These are phyloP conservation scores for Cylloceria caligata DNA, from an alignment of 2,888 invertebrate genomes.

Conservation along the genomic window DNA sequence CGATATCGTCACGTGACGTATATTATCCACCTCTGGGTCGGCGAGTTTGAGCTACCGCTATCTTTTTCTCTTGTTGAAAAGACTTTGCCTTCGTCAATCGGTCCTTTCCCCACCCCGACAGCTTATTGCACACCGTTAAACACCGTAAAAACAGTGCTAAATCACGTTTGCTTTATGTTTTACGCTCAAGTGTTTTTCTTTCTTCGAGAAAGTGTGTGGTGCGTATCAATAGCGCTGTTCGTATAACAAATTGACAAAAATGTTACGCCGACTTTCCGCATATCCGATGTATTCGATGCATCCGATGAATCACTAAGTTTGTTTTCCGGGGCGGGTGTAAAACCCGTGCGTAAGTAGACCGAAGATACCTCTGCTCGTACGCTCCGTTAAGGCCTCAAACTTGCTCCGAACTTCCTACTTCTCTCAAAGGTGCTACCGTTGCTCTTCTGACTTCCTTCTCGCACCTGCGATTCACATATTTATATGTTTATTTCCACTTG, in stretches of 20 bases:
- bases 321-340: not conserved
- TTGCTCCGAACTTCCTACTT: not conserved
- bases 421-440: not conserved
- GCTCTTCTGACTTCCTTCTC: not conserved
- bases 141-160: slow-evolving; percentile 2
- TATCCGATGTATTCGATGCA: not conserved
- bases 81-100: not conserved
- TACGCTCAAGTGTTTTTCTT: not conserved
- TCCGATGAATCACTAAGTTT: slow-evolving; percentile 2
- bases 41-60: not conserved
- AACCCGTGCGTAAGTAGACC: not conserved
- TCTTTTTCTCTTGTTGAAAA: not conserved
- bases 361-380: not conserved
- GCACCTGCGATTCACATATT: slow-evolving; percentile 28
- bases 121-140: slow-evolving; percentile 24
- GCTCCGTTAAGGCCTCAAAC: not conserved
- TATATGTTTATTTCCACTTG: slow-evolving; percentile 19
- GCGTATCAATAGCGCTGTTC: not conserved
- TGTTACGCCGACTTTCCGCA: not conserved
- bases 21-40: slow-evolving; percentile 9
- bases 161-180: not conserved
- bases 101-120: not conserved
- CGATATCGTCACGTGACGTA: slow-evolving; percentile 10
- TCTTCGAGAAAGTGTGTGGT: not conserved
- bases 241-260: not conserved